Evolutionary conservation across 1,140 invertebrate species (phyloP).

Genomic region (Sminthurides bifidus): DNA sequence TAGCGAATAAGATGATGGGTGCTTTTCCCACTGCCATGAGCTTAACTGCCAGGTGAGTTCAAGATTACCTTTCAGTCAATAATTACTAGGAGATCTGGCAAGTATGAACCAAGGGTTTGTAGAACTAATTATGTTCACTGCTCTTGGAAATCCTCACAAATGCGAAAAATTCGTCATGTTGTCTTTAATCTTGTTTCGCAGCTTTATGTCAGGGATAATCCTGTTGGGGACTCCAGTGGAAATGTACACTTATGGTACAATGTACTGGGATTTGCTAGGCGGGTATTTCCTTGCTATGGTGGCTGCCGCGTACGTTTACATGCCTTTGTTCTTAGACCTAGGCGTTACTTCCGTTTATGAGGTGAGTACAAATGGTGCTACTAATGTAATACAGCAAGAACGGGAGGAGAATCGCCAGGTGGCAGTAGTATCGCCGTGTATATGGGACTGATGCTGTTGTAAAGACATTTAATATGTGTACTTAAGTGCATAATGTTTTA

Average conservation of each 20-base stretch:
- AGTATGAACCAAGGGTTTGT: background rate
- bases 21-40: constrained; percentile 72
- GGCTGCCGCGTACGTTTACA: constrained; percentile 59
- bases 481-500: background rate
- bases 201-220: constrained; percentile 9
- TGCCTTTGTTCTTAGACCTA: constrained; percentile 78
- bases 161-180: too few relatives aligned
- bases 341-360: constrained; percentile 79
- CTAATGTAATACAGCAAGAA: too few relatives aligned
- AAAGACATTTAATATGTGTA: too few relatives aligned
- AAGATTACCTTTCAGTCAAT: background rate
- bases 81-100: too few relatives aligned
- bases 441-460: too few relatives aligned
- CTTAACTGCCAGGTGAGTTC: constrained; percentile 57
- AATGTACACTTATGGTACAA: constrained; percentile 64
- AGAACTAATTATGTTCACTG: background rate
- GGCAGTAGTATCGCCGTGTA: too few relatives aligned
- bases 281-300: constrained; percentile 52
- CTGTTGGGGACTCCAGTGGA: constrained; percentile 62
- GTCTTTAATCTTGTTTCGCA: background rate
- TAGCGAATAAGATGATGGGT: constrained; percentile 59
- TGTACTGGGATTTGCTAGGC: constrained; percentile 51
- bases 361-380: constrained; percentile 47
- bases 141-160: too few relatives aligned
- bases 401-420: too few relatives aligned